Conservation (phyloP, 2,113 vertebrate genomes). For the Equus przewalskii region DNA sequence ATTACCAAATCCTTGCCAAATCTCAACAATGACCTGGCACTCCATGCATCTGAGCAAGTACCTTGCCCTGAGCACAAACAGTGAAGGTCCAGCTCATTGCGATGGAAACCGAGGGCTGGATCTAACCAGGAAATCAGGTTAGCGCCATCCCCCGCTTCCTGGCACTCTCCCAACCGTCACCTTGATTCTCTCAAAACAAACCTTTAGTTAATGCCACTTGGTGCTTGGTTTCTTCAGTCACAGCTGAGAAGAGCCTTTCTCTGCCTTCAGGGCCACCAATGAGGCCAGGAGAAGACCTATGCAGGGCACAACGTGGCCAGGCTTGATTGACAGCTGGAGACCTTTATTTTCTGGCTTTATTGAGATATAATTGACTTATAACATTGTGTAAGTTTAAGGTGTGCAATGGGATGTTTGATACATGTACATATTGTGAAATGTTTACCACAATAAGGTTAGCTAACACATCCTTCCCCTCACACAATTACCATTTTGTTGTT, state of each 20-base stretch:
- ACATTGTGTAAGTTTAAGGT: background rate
- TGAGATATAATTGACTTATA: background rate
- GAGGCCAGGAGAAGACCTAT: background rate
- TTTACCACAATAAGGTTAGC: background rate
- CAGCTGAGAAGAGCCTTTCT: background rate
- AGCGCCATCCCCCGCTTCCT: accelerated
- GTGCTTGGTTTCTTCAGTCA: background rate
- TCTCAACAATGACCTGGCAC: background rate
- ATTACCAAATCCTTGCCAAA: background rate
- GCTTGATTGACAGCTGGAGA: background rate
- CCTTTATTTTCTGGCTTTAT: background rate
- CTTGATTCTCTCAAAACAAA: background rate
- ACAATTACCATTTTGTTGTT: background rate
- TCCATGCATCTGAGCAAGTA: background rate
- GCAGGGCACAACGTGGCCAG: too few relatives aligned
- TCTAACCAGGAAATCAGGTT: accelerated
- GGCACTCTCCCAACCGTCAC: too few relatives aligned
- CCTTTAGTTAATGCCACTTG: background rate
- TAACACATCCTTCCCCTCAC: background rate
- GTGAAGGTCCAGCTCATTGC: background rate
- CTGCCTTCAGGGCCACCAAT: background rate
- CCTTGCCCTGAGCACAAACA: background rate
- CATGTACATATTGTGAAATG: background rate
- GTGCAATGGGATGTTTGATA: background rate
- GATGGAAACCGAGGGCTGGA: accelerated